Conservation (phyloP, 2,888 invertebrate species). For the Eristalis arbustorum region DNA sequence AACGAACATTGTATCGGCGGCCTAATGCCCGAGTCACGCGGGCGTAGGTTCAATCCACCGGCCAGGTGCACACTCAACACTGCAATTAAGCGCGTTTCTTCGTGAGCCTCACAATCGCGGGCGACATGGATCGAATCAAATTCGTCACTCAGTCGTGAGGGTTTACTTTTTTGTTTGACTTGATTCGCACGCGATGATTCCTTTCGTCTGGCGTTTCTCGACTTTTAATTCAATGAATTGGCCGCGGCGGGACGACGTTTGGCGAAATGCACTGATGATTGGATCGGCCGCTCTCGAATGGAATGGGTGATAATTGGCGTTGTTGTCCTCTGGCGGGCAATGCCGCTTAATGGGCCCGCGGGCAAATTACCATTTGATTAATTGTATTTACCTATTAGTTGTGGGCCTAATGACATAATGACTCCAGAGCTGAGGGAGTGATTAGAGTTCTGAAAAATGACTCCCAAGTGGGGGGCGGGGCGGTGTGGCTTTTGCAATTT, state of each 20-base stretch:
- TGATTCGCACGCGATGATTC: conserved; percentile 65
- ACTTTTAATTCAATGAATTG: conserved; percentile 62
- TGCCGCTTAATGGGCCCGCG: conserved; percentile 24
- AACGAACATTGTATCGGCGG: conserved; percentile 46
- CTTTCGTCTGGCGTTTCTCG: conserved; percentile 7
- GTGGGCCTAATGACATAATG: conserved; percentile 60
- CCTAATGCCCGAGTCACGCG: conserved; percentile 32
- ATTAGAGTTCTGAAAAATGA: conserved; percentile 44
- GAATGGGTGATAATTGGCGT: conserved; percentile 58
- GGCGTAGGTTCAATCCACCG: conserved; percentile 1
- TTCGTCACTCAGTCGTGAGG: conserved; percentile 27
- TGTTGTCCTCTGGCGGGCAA: conserved; percentile 6
- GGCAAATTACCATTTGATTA: conserved; percentile 64
- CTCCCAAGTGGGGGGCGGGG: background rate
- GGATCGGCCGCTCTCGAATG: background rate
- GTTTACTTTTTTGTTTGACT: background rate
- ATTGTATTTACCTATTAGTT: conserved; percentile 62
- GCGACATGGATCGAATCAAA: conserved; percentile 37
- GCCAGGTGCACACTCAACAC: conserved; percentile 22
- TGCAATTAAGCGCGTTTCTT: conserved; percentile 19
- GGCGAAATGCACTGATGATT: conserved; percentile 59
- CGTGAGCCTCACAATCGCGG: conserved; percentile 11
- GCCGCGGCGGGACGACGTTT: conserved; percentile 3
- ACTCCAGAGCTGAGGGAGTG: conserved; percentile 15
- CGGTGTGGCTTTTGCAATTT: background rate